These are phyloP conservation scores for Sphecodes monilicornis DNA, from an alignment of 2,888 invertebrate species.

Conservation along the genomic window DNA sequence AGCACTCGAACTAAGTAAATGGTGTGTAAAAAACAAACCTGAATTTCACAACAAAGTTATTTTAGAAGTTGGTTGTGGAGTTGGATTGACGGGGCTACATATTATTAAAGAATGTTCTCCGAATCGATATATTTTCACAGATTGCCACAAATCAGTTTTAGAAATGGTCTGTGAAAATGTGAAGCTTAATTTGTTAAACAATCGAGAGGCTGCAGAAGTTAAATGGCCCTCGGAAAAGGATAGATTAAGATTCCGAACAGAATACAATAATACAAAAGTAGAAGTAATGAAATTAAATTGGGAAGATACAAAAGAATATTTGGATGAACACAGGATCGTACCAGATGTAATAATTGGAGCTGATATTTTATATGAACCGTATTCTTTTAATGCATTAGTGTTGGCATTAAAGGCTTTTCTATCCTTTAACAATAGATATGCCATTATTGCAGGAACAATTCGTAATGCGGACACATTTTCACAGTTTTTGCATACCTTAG, in stretches of 20 bases:
- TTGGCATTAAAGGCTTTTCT: conserved; percentile 84
- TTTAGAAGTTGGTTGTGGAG: conserved; percentile 92
- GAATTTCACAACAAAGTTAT: conserved; percentile 86
- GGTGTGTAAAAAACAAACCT: conserved; percentile 87
- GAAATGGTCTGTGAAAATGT: conserved; percentile 88
- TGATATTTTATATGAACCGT: conserved; percentile 87
- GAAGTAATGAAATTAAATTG: conserved; percentile 85
- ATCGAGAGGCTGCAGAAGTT: neutral
- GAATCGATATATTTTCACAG: conserved; percentile 87
- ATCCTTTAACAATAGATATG: conserved; percentile 75
- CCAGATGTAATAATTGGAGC: conserved; percentile 87
- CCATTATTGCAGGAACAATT: conserved; percentile 87
- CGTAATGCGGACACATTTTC: conserved; percentile 88
- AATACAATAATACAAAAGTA: conserved; percentile 65
- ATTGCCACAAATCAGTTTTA: conserved; percentile 89
- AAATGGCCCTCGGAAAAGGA: conserved; percentile 12
- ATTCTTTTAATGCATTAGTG: conserved; percentile 85
- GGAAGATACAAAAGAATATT: conserved; percentile 84
- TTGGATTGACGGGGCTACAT: conserved; percentile 90
- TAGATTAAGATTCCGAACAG: conserved; percentile 60
- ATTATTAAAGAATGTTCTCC: conserved; percentile 86
- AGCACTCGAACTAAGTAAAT: conserved; percentile 89
- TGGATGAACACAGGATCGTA: conserved; percentile 58
- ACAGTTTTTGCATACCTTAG: conserved; percentile 86
- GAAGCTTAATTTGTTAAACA: conserved; percentile 85